Conservation (phyloP, 2,113 vertebrate genomes). For the Anhinga anhinga region DNA sequence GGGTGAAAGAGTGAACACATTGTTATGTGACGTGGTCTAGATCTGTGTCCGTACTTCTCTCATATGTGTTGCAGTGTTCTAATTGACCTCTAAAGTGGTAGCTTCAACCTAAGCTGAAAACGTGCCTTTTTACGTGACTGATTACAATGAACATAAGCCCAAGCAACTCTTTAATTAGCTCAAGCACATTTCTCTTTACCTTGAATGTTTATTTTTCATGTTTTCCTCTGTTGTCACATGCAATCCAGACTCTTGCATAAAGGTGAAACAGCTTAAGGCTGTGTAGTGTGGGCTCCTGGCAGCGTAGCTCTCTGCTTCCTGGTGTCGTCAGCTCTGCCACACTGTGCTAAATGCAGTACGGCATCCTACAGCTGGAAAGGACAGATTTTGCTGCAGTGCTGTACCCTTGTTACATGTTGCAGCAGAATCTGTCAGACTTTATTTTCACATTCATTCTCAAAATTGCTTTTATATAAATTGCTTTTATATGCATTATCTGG, state of each 20-base stretch:
- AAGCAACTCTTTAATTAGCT: background rate
- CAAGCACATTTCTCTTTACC: background rate
- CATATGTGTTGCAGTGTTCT: background rate
- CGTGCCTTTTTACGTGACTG: background rate
- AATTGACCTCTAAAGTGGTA: background rate
- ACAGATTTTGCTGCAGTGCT: constrained; percentile 68
- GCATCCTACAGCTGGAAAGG: background rate
- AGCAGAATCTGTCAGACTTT: background rate
- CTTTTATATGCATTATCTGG: background rate
- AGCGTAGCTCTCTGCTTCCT: background rate
- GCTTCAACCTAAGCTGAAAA: background rate
- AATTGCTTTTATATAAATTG: background rate
- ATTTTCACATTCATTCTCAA: background rate
- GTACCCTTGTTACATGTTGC: background rate
- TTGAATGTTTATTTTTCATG: background rate
- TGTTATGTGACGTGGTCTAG: background rate
- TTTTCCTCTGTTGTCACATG: background rate
- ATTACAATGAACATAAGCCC: background rate
- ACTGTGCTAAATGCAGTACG: background rate
- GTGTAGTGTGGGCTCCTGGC: background rate
- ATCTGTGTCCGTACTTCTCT: accelerated
- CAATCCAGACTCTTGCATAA: background rate
- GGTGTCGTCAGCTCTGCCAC: background rate
- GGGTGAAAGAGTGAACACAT: accelerated
- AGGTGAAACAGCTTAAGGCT: background rate